Conservation (phyloP, 1,140 invertebrate genomes). For the Galleria mellonella region DNA sequence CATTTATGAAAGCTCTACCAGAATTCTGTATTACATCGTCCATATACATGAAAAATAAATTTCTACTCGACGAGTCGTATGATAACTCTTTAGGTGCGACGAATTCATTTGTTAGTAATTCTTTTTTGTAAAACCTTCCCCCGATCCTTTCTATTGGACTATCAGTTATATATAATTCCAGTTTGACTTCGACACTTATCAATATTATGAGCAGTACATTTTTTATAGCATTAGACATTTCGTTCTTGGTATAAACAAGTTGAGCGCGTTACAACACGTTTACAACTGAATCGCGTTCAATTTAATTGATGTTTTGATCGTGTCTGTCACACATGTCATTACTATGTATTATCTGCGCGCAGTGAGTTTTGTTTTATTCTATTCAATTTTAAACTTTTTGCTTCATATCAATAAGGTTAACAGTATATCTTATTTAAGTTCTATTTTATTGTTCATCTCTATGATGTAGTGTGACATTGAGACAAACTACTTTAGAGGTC, state of each 20-base stretch:
- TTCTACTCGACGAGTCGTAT: slow-evolving; percentile 54
- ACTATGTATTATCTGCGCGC: slow-evolving; percentile 6
- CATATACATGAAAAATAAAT: slow-evolving; percentile 64
- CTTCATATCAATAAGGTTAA: not conserved
- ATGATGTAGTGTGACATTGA: slow-evolving; percentile 27
- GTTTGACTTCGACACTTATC: slow-evolving; percentile 23
- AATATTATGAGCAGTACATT: not conserved
- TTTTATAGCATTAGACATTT: not conserved
- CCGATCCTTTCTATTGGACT: slow-evolving; percentile 44
- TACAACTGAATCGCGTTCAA: too few relatives aligned
- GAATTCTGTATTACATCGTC: slow-evolving; percentile 54
- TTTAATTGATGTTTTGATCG: slow-evolving; percentile 16
- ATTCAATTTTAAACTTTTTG: slow-evolving; percentile 13
- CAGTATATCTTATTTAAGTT: too few relatives aligned
- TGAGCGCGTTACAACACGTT: not conserved
- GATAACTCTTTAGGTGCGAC: slow-evolving; percentile 45
- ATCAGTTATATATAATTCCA: slow-evolving; percentile 42
- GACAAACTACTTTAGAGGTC: slow-evolving; percentile 34
- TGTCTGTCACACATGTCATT: slow-evolving; percentile 13
- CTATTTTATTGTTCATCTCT: too few relatives aligned
- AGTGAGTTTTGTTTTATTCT: slow-evolving; percentile 6
- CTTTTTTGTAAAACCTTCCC: slow-evolving; percentile 45
- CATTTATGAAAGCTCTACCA: slow-evolving; percentile 49
- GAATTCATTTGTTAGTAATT: slow-evolving; percentile 41
- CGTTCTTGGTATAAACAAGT: not conserved